Evolutionary conservation across 2,113 vertebrate genomes (phyloP), one percentile per base, ranked within the genome.

Genomic region (Meles meles): DNA sequence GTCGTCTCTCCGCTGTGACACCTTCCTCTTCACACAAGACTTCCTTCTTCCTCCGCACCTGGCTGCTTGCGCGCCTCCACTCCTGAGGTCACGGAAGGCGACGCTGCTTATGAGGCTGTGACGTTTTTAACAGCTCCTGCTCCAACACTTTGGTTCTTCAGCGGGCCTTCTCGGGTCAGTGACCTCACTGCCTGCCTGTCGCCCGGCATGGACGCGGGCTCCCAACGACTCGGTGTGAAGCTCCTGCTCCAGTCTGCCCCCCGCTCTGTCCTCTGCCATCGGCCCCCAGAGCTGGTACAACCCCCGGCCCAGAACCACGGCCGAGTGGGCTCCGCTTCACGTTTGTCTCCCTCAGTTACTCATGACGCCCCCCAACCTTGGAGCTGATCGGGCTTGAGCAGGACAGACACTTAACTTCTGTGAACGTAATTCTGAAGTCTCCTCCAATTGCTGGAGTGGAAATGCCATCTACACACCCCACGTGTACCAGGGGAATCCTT

Each of bases 221-320:
- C 39, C 44, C 63, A 15, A 0, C 37, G 23, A 65, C 44, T 34
- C 0, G 0, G 5, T 29, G 44, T 4, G 7, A 37, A 4, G 52
- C 72, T 1, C 72, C 7, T 52, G 67, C 7, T 52, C 31, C 29
- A 82, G 37, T 61, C 92, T 14, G 80, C 37, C 76, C 72, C 55
- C 42, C 20, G 34, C 14, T 47, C 61, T 17, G 37, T 15, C 57
- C 25, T 94, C 69, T 29, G 42, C 63, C 88, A 7, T 23, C 31
- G 65, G 71, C 79, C 82, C 42, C 67, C 49, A 4, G 13, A 79
- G 77, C 74, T 94, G 74, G 42, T 10, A 1, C 63, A 86, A 80
- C 47, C 39, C 6, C 65, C 0, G 47, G 13, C 31, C n/a, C 7
- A 69, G 7, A 0, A 61, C 89, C 15, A 37, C 6, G 37, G 37